Evolutionary conservation across 2,113 vertebrate genomes (phyloP).

Genomic region (Festucalex cinctus): DNA sequence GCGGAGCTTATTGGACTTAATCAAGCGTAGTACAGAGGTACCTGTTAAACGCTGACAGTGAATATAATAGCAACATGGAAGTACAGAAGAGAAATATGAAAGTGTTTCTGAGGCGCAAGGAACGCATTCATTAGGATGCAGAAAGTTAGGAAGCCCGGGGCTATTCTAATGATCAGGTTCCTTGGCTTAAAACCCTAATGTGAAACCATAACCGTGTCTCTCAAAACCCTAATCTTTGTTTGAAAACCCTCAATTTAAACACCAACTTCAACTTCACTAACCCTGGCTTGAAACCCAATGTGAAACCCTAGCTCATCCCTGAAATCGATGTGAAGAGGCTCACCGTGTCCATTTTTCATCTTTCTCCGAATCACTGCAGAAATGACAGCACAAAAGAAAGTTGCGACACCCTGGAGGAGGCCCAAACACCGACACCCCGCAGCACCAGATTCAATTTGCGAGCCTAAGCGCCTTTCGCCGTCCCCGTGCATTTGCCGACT

Average conservation of each 20-base stretch:
- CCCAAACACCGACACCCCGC: not conserved
- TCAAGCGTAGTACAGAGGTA: constrained; percentile 24
- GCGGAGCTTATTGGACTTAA: constrained; percentile 31
- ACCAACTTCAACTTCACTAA: not conserved
- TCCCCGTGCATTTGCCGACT: constrained; percentile 47
- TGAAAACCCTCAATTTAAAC: not conserved
- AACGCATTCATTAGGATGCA: not conserved
- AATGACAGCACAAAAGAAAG: constrained; percentile 38
- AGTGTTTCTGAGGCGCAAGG: not conserved
- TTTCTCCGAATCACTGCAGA: constrained; percentile 45
- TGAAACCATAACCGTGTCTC: not conserved
- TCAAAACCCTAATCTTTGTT: not conserved
- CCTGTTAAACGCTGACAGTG: constrained; percentile 23
- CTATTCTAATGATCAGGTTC: not conserved
- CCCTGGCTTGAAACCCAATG: not conserved
- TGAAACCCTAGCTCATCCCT: not conserved
- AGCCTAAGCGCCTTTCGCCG: constrained; percentile 31
- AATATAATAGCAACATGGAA: constrained; percentile 7
- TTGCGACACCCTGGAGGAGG: not conserved
- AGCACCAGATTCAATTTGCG: constrained; percentile 47
- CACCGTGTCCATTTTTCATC: constrained; percentile 37
- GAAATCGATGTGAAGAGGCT: constrained; percentile 24
- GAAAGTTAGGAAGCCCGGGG: not conserved
- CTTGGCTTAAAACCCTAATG: not conserved
- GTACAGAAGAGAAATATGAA: not conserved